Evolutionary conservation across 2,797 vertebrate species (phyloP).

Genomic region (Pseudocheirus occidentalis): DNA sequence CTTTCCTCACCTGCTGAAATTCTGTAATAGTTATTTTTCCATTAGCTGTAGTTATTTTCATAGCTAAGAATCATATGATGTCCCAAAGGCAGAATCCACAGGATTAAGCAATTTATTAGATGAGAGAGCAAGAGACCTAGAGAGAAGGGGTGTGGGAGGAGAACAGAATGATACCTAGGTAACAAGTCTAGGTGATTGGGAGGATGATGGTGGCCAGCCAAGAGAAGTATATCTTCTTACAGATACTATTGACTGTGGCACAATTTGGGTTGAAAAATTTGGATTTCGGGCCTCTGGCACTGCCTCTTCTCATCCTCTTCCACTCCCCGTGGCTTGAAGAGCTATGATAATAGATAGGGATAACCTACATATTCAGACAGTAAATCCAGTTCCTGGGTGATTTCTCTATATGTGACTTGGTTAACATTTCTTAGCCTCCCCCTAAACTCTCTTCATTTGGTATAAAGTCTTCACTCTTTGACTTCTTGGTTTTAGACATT

Average conservation of each 20-base stretch:
- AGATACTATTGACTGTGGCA: not conserved
- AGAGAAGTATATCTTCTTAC: not conserved
- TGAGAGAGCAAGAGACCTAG: not conserved
- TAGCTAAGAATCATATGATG: not conserved
- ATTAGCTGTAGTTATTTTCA: not conserved
- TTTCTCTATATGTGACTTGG: not conserved
- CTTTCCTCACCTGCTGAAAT: not conserved
- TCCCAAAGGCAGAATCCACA: not conserved
- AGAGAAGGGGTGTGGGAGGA: not conserved
- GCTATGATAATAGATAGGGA: not conserved
- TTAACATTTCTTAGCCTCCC: not conserved
- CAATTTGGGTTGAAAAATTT: not conserved
- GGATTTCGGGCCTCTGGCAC: not conserved
- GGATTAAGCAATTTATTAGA: not conserved
- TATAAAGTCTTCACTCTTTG: not conserved
- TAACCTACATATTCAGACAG: not conserved
- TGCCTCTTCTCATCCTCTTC: not conserved
- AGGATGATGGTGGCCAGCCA: not conserved
- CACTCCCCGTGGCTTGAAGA: not conserved
- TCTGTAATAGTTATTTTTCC: not conserved
- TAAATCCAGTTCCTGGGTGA: not conserved
- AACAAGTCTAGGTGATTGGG: not conserved
- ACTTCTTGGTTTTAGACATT: not conserved
- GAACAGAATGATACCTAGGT: no score
- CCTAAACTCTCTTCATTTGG: not conserved